Conservation (phyloP, 2,113 vertebrate genomes). For the Dunckerocampus dactyliophorus region DNA sequence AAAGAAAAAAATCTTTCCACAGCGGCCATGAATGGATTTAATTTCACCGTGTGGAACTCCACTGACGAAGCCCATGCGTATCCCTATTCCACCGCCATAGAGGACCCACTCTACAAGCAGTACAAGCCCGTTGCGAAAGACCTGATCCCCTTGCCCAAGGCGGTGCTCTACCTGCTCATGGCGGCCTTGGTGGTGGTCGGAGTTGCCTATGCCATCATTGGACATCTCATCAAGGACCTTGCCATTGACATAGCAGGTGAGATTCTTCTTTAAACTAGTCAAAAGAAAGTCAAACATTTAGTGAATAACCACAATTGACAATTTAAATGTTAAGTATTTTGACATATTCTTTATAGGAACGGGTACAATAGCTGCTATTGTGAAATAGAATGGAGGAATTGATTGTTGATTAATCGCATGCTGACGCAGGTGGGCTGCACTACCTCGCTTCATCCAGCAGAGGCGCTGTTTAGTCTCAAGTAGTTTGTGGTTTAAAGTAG, state of each 20-base stretch:
- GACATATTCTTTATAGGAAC: too few species aligned
- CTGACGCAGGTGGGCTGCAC: too few species aligned
- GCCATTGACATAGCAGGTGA: constrained; percentile 77
- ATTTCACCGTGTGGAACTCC: constrained; percentile 48
- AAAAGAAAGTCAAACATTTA: not conserved
- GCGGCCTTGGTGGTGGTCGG: constrained; percentile 76
- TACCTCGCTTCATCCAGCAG: too few species aligned
- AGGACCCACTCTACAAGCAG: constrained; percentile 70
- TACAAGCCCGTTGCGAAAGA: constrained; percentile 67
- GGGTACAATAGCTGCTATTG: too few species aligned
- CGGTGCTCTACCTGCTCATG: constrained; percentile 78
- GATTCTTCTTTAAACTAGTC: not conserved
- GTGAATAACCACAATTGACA: not conserved
- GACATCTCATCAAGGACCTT: constrained; percentile 83
- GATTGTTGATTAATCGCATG: too few species aligned
- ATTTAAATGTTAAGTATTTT: too few species aligned
- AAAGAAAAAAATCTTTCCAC: not conserved
- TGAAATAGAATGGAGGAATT: too few species aligned
- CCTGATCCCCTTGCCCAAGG: constrained; percentile 74
- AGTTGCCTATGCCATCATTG: constrained; percentile 80
- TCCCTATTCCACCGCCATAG: constrained; percentile 44
- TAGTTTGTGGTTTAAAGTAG: too few species aligned
- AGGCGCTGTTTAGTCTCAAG: too few species aligned
- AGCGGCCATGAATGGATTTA: constrained; percentile 44
- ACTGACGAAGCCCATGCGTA: constrained; percentile 34